A percentile compares a stretch with the other conserved stretches of the same genome.
Conservation (phyloP, 2,797 vertebrate genomes). For the Ataeniobius toweri region DNA sequence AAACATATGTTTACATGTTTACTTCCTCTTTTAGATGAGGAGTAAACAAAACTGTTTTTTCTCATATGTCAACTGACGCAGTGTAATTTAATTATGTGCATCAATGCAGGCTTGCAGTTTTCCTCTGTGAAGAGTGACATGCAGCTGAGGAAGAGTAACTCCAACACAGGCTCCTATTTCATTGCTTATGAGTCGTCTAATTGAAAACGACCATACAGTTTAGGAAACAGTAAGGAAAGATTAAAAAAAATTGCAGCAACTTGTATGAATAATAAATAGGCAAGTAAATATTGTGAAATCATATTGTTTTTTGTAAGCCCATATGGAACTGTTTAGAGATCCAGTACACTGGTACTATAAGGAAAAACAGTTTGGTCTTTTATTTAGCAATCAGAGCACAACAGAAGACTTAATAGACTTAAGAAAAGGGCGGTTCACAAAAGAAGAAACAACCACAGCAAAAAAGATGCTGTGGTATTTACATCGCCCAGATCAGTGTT, state of each 20-base stretch:
- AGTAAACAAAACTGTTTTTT: conserved; percentile 18
- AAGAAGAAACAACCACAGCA: neutral
- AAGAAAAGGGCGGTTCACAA: too few relatives aligned
- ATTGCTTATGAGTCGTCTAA: neutral
- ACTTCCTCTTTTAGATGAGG: neutral
- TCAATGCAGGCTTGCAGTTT: conserved; percentile 23
- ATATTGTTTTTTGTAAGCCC: neutral
- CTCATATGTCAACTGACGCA: conserved; percentile 9
- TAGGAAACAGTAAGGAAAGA: neutral
- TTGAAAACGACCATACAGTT: neutral
- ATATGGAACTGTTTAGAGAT: neutral
- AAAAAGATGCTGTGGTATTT: neutral
- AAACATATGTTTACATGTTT: too few relatives aligned
- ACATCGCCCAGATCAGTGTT: neutral
- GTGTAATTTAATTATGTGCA: conserved; percentile 8
- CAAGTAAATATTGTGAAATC: neutral
- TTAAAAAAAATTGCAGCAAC: neutral
- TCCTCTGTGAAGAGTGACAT: neutral
- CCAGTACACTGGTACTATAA: neutral
- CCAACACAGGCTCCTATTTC: conserved; percentile 16
- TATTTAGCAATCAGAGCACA: neutral
- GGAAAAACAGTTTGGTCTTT: neutral
- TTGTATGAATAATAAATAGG: neutral
- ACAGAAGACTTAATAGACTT: neutral
- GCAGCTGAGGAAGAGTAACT: conserved; percentile 9